Evolutionary conservation across 1,140 invertebrate species (phyloP).

Genomic region (Ceratosolen solmsi): DNA sequence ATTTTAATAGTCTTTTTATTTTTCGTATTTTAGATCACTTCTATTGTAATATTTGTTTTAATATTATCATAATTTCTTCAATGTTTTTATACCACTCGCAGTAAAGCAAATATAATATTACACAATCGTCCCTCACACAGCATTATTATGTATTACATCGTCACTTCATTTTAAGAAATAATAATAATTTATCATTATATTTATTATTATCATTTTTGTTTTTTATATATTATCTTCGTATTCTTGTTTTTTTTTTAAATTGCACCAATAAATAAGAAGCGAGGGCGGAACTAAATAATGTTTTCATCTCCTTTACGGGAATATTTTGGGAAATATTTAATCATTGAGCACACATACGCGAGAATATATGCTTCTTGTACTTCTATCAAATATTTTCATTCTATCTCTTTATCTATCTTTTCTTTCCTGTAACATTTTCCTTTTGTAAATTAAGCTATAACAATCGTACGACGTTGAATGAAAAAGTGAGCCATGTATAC

Average conservation of each 20-base stretch:
- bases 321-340: conserved; percentile 46
- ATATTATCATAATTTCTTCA: conserved; percentile 26
- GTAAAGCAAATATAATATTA: conserved; percentile 42
- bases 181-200: neutral
- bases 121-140: conserved; percentile 45
- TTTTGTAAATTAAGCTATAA: neutral
- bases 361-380: conserved; percentile 10
- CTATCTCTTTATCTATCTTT: neutral
- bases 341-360: conserved; percentile 29
- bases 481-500: neutral
- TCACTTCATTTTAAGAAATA: conserved; percentile 35
- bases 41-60: conserved; percentile 26
- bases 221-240: neutral
- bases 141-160: conserved; percentile 23
- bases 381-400: neutral
- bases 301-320: conserved; percentile 37
- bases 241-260: conserved; percentile 9
- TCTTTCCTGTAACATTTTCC: conserved; percentile 2
- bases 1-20: conserved; percentile 12
- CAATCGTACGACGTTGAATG: no score
- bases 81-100: conserved; percentile 29
- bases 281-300: conserved; percentile 23
- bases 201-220: neutral
- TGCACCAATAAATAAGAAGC: conserved; percentile 25
- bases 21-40: conserved; percentile 32